Evolutionary conservation across 2,888 invertebrate genomes (phyloP).

Genomic region (Phortica okadai): DNA sequence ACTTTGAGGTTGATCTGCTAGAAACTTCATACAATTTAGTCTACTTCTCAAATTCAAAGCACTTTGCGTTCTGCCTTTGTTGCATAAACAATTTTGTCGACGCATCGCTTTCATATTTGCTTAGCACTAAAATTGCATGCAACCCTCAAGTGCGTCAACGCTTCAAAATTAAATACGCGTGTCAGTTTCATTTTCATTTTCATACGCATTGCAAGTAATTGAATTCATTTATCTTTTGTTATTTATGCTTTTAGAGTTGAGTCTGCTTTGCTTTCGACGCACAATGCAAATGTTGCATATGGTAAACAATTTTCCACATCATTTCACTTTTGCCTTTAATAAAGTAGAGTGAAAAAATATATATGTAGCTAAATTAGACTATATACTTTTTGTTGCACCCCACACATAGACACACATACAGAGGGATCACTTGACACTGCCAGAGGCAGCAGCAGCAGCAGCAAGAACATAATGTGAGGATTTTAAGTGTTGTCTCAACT

Average conservation of each 20-base stretch:
- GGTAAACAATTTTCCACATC: slow-evolving; percentile 7
- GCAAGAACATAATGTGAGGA: too few species aligned
- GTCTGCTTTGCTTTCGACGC: neutral
- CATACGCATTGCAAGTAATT: slow-evolving; percentile 15
- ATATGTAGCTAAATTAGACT: slow-evolving; percentile 13
- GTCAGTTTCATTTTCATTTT: neutral
- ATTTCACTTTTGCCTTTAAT: slow-evolving; percentile 16
- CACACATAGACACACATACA: neutral
- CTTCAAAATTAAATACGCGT: neutral
- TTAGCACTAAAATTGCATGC: too few species aligned
- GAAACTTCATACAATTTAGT: too few species aligned
- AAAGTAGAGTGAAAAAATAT: neutral
- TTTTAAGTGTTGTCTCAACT: neutral
- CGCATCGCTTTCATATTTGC: too few species aligned
- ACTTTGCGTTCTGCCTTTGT: too few species aligned
- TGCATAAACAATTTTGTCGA: too few species aligned
- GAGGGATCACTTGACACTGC: neutral
- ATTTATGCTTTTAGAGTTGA: neutral
- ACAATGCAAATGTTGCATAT: slow-evolving; percentile 8
- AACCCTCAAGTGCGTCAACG: too few species aligned
- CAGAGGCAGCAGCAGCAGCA: neutral
- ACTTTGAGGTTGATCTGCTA: too few species aligned
- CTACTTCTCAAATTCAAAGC: too few species aligned
- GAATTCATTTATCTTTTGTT: slow-evolving; percentile 9
- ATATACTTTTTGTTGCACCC: neutral